phyloP scores from a whole-genome alignment of 2,797 vertebrate genomes.

The Xiphophorus birchmanni region DNA sequence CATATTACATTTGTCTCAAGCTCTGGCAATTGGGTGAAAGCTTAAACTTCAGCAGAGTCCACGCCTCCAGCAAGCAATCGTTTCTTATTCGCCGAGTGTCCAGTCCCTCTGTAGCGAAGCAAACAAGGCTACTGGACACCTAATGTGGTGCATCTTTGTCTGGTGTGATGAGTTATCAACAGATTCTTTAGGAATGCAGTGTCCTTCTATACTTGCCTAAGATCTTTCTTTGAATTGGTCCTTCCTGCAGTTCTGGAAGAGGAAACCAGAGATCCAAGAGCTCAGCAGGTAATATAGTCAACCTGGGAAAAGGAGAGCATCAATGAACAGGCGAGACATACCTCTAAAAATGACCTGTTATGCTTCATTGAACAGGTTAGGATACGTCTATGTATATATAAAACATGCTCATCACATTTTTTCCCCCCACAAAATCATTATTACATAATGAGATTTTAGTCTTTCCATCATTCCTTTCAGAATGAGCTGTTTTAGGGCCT shows the following conservation, averaged over 20 bases:
- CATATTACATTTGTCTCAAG: background rate
- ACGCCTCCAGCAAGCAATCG: background rate
- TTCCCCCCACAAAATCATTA: too few relatives aligned
- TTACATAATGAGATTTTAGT: too few relatives aligned
- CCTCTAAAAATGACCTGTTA: background rate
- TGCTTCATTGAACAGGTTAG: too few relatives aligned
- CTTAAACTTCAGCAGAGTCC: background rate
- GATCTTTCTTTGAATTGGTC: slow-evolving; percentile 52
- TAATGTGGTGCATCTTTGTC: background rate
- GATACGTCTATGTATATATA: too few relatives aligned
- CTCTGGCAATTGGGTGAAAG: background rate
- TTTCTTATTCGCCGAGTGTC: background rate
- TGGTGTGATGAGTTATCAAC: background rate
- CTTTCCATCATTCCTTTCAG: too few relatives aligned
- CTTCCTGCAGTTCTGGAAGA: slow-evolving; percentile 44
- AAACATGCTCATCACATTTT: too few relatives aligned
- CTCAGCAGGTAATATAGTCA: slow-evolving; percentile 87
- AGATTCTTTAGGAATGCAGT: background rate
- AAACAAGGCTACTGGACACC: background rate
- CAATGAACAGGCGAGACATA: background rate
- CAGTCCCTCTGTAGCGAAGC: background rate
- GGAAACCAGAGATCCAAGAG: slow-evolving; percentile 88
- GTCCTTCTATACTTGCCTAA: slow-evolving; percentile 55
- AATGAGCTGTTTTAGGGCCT: too few relatives aligned
- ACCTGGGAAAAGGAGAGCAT: slow-evolving; percentile 32